Base-by-base conservation (phyloP, 2,888 invertebrate genomes). In the Drosophila anceps region DNA sequence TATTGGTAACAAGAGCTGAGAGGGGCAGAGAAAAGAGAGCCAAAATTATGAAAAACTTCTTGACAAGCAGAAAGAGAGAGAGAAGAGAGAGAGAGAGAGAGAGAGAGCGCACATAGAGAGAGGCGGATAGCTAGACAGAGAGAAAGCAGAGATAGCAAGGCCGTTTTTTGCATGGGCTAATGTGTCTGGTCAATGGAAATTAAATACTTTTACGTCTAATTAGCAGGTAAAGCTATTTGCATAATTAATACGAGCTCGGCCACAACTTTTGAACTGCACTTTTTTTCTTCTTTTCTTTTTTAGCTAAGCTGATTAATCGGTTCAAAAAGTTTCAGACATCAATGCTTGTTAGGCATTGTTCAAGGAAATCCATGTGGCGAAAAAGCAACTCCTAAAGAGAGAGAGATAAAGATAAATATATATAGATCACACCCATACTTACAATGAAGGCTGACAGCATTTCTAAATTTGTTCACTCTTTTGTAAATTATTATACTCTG, bases 121-220 rank as follows among this genome's bases (percentile, higher is more conserved):
- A 4, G 20, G 8, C n/a, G n/a, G n/a, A n/a, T n/a, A n/a, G n/a
- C n/a, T 7, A 37, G 41, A 24, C 20, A 44, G 20, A n/a, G 9
- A 18, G 12, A 31, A 3, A 31, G 31, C 18, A 15, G 43, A 33
- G 15, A 37, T 18, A 58, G 48, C 33, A 18, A 54, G 33, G n/a
- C 24, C 31, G 37, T 27, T 29, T 87, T 86, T 76, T 75, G 73
- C 87, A 80, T 76, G 73, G 79, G 82, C 72, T 84, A 84, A 87
- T 86, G 67, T 71, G 71, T 63, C 63, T 54, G 67, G 43, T 63
- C 64, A 73, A 71, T 69, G 76, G 76, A 84, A 79, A 76, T 75
- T 59, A 69, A 70, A 81, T 81, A 75, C 75, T 70, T 73, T 87
- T 71, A 78, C 61, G 67, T 78, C 67, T 79, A 87, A 84, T 84